Base-by-base conservation (phyloP, 2,113 vertebrate species). In the Haliaeetus leucogaster region DNA sequence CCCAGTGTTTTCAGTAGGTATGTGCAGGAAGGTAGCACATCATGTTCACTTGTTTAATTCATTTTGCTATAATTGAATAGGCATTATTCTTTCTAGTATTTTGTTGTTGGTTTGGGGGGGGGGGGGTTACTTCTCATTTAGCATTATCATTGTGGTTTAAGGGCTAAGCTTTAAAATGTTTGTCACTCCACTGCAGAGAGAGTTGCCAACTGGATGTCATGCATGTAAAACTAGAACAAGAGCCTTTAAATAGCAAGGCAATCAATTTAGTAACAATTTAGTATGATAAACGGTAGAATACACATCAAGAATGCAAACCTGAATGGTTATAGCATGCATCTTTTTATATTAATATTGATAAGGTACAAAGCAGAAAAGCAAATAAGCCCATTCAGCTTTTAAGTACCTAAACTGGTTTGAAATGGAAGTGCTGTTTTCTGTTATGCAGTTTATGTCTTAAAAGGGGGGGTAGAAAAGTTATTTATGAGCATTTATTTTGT, bases 191-290 rank as follows among this genome's bases (percentile, higher is more conserved):
- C 40, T 88, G 68, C 56, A 82, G 84, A 65, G 52, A 65, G 61
- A 86, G 47, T 93, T 96, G 88, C 88, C 81, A 91, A 70, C 63
- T 94, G 81, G 79, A 80, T 96, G 87, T 95, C 52, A 47, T 36
- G 72, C 34, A 27, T 94, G 32, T 94, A 80, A 94, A 95, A 86
- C 84, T 80, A 70, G 79, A 92, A 92, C 48, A 86, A 90, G 86
- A 90, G 68, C 22, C 67, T 94, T 93, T 92, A 62, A 95, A 84
- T 42, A 95, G 81, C n/a, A 81, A 95, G 73, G 23, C 62, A 25
- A 38, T 65, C 43, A 68, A 68, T 87, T 97, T 78, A 91, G 63
- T 84, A 87, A 45, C 68, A 40, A 58, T 81, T 77, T 63, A 79
- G 36, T 56, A 16, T 79, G 58, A 14, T 67, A 89, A 93, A 72